Evolutionary conservation across 2,888 invertebrate genomes (phyloP).

Genomic region (Eupithecia vulgata): DNA sequence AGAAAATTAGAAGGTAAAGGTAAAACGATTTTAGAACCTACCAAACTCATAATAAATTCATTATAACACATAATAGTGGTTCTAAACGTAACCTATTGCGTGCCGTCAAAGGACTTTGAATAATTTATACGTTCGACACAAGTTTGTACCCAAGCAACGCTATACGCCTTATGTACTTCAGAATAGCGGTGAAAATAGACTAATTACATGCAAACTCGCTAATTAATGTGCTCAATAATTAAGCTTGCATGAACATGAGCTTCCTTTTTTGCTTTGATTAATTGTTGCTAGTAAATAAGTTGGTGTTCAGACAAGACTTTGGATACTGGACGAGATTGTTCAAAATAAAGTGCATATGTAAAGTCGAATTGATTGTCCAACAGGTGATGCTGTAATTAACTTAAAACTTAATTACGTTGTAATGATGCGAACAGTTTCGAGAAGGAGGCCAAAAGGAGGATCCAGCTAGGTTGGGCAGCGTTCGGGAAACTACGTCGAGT

Average conservation of each 20-base stretch:
- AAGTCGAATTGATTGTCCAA: constrained; percentile 24
- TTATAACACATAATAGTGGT: constrained; percentile 11
- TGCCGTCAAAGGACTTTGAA: constrained; percentile 64
- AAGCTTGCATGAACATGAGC: constrained; percentile 78
- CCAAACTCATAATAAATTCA: constrained; percentile 36
- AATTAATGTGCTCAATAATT: constrained; percentile 84
- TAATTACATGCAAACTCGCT: constrained; percentile 40
- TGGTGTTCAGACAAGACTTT: constrained; percentile 58
- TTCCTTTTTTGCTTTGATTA: constrained; percentile 83
- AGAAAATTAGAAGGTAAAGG: neutral
- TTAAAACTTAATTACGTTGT: constrained; percentile 19
- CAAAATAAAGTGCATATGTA: constrained; percentile 25
- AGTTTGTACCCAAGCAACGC: constrained; percentile 4
- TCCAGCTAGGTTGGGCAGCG: too few species aligned
- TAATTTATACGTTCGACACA: constrained; percentile 61
- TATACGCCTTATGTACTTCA: constrained; percentile 28
- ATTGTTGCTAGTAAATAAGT: constrained; percentile 75
- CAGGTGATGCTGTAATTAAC: constrained; percentile 31
- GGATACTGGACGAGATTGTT: constrained; percentile 30
- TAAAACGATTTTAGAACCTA: constrained; percentile 10
- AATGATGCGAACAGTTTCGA: too few species aligned
- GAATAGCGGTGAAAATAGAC: constrained; percentile 26
- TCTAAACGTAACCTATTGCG: constrained; percentile 53
- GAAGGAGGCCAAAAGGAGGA: too few species aligned
- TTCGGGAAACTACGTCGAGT: too few species aligned